A percentile compares a stretch with the other conserved stretches of the same genome.
Conservation (phyloP, 2,888 invertebrate species). For the Apomyelois bistriatella region DNA sequence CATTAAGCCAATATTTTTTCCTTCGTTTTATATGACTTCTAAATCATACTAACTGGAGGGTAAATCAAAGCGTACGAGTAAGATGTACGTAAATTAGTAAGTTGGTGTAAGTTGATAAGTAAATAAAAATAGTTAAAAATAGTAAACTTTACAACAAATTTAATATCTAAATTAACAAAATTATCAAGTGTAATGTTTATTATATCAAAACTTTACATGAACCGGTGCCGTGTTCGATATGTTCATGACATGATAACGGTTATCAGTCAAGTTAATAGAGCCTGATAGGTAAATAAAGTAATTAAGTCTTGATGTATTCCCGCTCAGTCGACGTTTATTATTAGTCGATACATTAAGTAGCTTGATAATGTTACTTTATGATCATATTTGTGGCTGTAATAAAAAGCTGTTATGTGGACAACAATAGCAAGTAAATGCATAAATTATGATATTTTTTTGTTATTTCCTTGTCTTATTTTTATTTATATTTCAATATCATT, state of each 20-base stretch:
- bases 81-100: too few relatives aligned
- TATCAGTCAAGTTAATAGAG: slow-evolving; percentile 8
- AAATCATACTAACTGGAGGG: too few relatives aligned
- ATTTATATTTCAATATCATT: too few relatives aligned
- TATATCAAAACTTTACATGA: slow-evolving; percentile 3
- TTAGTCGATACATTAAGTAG: slow-evolving; percentile 4
- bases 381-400: neutral
- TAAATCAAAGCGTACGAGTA: too few relatives aligned
- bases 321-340: neutral
- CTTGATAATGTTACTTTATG: neutral
- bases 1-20: too few relatives aligned
- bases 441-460: too few relatives aligned
- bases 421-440: too few relatives aligned
- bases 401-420: neutral
- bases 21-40: too few relatives aligned
- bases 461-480: too few relatives aligned
- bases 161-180: neutral
- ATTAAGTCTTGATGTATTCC: slow-evolving; percentile 10
- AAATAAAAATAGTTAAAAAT: too few relatives aligned
- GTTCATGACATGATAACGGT: slow-evolving; percentile 2
- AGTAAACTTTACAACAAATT: too few relatives aligned
- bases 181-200: neutral
- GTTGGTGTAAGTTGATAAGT: too few relatives aligned
- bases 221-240: neutral
- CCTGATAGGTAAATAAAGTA: slow-evolving; percentile 12